Conservation (phyloP, 2,113 vertebrate genomes). For the Oryzias melastigma region DNA sequence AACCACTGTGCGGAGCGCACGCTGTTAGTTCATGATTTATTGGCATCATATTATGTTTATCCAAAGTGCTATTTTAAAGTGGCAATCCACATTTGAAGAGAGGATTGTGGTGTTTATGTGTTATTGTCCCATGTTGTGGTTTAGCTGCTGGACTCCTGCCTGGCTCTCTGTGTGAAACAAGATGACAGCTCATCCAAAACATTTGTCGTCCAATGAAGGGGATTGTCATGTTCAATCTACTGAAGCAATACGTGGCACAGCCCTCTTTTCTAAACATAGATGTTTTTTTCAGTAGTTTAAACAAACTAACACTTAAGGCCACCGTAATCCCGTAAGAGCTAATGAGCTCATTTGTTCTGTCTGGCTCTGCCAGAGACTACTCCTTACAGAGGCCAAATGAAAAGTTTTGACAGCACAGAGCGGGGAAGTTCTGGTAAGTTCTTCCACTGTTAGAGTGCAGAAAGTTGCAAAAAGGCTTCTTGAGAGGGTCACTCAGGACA, state of each 20-base stretch:
- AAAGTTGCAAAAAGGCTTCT: background rate
- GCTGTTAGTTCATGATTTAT: too few species aligned
- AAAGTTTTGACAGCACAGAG: background rate
- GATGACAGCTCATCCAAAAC: conserved; percentile 25
- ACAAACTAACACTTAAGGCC: conserved; percentile 33
- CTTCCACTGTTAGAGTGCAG: background rate
- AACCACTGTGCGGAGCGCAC: too few species aligned
- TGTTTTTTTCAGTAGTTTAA: conserved; percentile 44
- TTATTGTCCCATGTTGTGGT: background rate
- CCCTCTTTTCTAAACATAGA: conserved; percentile 62
- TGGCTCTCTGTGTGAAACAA: conserved; percentile 3
- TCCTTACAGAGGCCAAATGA: conserved; percentile 2
- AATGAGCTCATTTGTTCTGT: conserved; percentile 38
- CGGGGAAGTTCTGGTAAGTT: background rate
- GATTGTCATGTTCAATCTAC: conserved; percentile 47
- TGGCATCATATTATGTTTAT: background rate
- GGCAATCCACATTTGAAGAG: background rate
- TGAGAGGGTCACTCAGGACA: too few species aligned
- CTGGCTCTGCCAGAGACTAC: conserved; percentile 6
- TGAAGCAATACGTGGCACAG: conserved; percentile 18
- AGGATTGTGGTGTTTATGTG: background rate
- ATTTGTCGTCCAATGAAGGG: conserved; percentile 10
- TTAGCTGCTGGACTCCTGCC: conserved; percentile 7
- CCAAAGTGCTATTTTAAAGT: background rate
- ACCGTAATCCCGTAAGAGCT: conserved; percentile 36